phyloP scores from a whole-genome alignment of 2,113 vertebrate species.

The Copsychus sechellarum region DNA sequence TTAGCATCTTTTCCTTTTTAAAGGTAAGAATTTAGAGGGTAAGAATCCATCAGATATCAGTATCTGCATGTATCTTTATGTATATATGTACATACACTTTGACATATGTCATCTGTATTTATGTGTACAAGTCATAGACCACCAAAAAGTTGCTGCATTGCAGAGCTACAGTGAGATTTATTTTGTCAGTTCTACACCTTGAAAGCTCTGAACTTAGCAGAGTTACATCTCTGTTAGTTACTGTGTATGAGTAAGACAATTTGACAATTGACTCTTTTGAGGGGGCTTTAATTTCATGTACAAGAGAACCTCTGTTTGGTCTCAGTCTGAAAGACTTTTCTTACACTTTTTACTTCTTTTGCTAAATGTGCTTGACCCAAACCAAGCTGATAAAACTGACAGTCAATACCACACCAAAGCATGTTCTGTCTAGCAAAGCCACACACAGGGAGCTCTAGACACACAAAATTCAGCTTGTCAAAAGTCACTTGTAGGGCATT shows the following conservation, averaged over 20 bases:
- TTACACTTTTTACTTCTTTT: background rate
- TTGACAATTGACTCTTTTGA: background rate
- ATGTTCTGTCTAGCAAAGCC: background rate
- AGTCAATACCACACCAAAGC: background rate
- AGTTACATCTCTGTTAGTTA: background rate
- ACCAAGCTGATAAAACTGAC: background rate
- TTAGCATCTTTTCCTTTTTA: background rate
- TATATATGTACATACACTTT: accelerated
- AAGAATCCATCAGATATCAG: background rate
- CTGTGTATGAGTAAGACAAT: background rate
- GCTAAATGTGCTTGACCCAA: background rate
- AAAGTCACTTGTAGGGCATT: background rate
- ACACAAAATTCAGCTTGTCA: background rate
- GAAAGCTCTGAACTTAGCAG: background rate
- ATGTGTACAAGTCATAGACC: background rate
- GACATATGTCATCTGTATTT: background rate
- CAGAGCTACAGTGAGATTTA: background rate
- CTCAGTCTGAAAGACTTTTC: background rate
- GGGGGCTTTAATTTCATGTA: background rate
- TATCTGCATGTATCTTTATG: background rate
- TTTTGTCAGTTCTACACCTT: background rate
- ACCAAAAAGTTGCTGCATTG: background rate
- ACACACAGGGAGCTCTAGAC: background rate
- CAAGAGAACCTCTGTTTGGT: background rate
- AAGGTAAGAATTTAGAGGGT: background rate